These are phyloP conservation scores for Brachionus asplanchnoidis DNA, from an alignment of 1,140 invertebrate genomes.

Conservation along the genomic window DNA sequence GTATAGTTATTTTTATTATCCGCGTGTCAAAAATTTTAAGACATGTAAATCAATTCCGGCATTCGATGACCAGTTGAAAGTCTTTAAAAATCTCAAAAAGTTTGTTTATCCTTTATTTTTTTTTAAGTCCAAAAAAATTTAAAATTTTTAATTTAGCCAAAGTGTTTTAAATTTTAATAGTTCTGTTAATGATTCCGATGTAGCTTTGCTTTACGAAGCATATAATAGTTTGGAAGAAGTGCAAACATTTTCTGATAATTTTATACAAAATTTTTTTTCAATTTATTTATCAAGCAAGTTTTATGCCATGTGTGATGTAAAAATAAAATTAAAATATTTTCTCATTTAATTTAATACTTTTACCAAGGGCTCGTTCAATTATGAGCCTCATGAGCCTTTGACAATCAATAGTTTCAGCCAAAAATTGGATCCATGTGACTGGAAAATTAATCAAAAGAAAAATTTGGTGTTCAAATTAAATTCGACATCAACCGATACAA, in stretches of 20 bases:
- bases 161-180: background rate
- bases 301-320: constrained; percentile 27
- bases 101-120: background rate
- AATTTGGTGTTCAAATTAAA: background rate
- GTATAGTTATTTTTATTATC: constrained; percentile 33
- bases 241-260: background rate
- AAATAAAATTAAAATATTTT: background rate
- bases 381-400: background rate
- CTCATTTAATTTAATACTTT: background rate
- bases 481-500: background rate
- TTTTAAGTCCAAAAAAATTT: background rate
- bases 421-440: background rate
- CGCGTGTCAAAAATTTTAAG: constrained; percentile 27
- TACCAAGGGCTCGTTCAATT: constrained; percentile 11
- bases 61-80: background rate
- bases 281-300: background rate
- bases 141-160: background rate
- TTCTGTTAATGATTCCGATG: background rate
- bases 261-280: background rate
- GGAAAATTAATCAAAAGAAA: background rate
- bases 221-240: background rate
- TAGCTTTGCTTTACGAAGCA: background rate
- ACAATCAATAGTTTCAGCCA: background rate
- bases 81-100: constrained; percentile 27
- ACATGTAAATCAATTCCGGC: constrained; percentile 28